These are phyloP conservation scores for Osmerus eperlanus DNA, from an alignment of 2,113 vertebrate species.

Conservation along the genomic window DNA sequence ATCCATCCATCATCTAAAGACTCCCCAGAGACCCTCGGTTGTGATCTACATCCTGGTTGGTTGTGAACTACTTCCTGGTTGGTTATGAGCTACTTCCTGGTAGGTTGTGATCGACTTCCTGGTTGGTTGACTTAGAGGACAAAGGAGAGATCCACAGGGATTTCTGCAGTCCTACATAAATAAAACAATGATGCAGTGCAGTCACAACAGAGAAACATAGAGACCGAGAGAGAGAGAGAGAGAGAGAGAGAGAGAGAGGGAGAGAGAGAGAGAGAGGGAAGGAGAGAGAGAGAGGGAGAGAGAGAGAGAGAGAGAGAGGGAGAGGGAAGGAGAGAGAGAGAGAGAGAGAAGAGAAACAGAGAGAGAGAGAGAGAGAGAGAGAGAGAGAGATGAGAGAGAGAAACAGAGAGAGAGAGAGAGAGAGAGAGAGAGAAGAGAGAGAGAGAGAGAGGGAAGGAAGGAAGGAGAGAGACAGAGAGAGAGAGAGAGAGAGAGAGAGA, in stretches of 20 bases:
- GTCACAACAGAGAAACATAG: background rate
- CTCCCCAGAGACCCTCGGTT: background rate
- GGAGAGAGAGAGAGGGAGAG: constrained; percentile 2
- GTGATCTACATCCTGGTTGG: constrained; percentile 9
- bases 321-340: constrained; percentile 3
- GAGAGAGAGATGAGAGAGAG: background rate
- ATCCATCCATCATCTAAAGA: too few species aligned
- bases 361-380: background rate
- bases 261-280: background rate
- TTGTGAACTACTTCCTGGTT: constrained; percentile 10
- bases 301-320: background rate
- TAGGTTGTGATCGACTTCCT: constrained; percentile 15
- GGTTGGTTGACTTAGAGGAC: constrained; percentile 21
- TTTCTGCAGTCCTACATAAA: constrained; percentile 31
- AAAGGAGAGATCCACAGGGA: constrained; percentile 4
- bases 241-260: background rate
- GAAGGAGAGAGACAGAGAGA: background rate
- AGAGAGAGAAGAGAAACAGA: background rate
- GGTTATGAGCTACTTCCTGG: constrained; percentile 11
- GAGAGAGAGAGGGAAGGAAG: constrained; percentile 5
- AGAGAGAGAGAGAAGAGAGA: background rate
- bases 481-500: background rate
- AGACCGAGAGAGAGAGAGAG: constrained; percentile 4
- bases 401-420: background rate
- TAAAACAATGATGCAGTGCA: constrained; percentile 40